Evolutionary conservation across 2,888 invertebrate genomes (phyloP), one percentile per base, ranked within the genome.

Genomic region (Cephus nigrinus): DNA sequence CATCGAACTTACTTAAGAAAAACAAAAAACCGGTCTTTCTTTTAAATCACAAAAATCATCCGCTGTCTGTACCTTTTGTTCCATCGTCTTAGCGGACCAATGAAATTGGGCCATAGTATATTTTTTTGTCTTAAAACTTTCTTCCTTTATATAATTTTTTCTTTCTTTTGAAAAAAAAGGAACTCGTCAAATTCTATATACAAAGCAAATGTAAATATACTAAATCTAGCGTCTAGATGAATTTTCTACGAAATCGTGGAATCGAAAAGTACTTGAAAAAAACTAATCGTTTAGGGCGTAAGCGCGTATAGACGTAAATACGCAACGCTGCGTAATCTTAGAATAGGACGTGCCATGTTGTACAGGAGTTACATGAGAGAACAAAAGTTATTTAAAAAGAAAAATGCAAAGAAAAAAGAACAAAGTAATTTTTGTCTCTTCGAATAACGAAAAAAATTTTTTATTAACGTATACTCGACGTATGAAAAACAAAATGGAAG

Each of bases 281-380:
- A 69, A 75, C 81, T 69, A 69, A 80, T 79, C 76, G 80, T 79
- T 32, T 69, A 69, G 15, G 11, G 31, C 71, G 32, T 15, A 30
- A 31, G 12, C 71, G 71, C 71, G 71, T 15, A 23, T 15, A 69
- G 12, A 32, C 71, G 71, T 73, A 76, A 34, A 73, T 73, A 33
- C 11, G 76, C 72, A 31, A 69, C 75, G 76, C 79, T 80, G 81
- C 83, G 81, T 86, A 83, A 87, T 84, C 84, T 83, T 90, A 88
- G 87, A 81, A 86, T 89, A 90, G 90, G 87, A 89, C 86, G 91
- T 91, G 91, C 91, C 91, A 91, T 91, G 88, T 88, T 91, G 88
- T 90, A 90, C 88, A 90, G 87, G 81, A 83, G 15, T 40, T 40
- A 23, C 40, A 40, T 40, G 40, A 81, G 78, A 79, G 75, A 75